Base-by-base conservation (phyloP, 2,888 invertebrate species). In the Drymonia ruficornis region DNA sequence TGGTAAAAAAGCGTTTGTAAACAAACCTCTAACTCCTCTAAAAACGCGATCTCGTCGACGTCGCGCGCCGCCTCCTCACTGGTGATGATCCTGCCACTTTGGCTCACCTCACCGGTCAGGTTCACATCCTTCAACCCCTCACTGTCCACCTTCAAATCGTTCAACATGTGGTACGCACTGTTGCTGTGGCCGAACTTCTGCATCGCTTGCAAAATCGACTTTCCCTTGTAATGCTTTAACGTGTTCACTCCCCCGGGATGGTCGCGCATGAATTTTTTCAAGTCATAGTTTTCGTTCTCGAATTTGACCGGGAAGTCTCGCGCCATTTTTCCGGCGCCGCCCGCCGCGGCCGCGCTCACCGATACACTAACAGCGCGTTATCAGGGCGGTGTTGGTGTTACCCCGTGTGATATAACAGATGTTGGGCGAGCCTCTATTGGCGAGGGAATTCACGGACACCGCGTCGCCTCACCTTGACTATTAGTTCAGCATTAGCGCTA, bases 181-280 rank as follows among this genome's bases (percentile, higher is more conserved):
- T 81, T 81, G 61, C 95, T 95, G 76, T 96, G 96, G 11, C 93
- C 89, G 36, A 92, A 93, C 18, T 92, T 85, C 46, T 78, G 69
- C 93, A 96, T 93, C 13, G 93, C 94, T 16, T 87, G 80, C 18
- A 89, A 80, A 34, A 96, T 83, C 50, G 93, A 93, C 70, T 90
- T 93, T 5, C 93, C 93, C 70, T 90, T 85, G 65, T 90, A 95
- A n/a, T 83, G 82, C 64, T 92, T 86, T 0, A 97, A 81, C 1
- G 95, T 95, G 69, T 94, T 95, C 0, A 94, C 80, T 0, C 97
- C 96, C 0, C 96, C 97, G 0, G 97, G 97, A 81, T 97, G 96
- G 69, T 96, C 95, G 50, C 93, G 93, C 50, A 96, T 70, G 74
- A 97, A 96, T 36, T 89, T 81, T 47, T 93, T 86, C 52, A 97